phyloP scores from a whole-genome alignment of 2,797 vertebrate genomes.

The Spea hammondii region DNA sequence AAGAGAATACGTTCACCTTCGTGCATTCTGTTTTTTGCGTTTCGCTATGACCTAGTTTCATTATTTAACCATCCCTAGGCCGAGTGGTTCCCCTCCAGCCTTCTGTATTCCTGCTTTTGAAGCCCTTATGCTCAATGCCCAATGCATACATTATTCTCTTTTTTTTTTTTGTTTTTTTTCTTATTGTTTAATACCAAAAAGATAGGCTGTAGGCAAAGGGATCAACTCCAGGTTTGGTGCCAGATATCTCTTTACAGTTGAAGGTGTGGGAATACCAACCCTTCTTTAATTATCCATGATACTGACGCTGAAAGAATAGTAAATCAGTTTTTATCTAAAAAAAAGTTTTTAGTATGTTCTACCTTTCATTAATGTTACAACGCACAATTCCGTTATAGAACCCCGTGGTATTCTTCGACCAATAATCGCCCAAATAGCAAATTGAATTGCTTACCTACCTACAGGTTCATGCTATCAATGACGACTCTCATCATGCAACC shows the following conservation, averaged over 20 bases:
- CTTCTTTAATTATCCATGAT: too few species aligned
- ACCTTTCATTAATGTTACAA: too few species aligned
- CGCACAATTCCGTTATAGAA: too few species aligned
- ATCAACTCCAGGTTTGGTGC: neutral
- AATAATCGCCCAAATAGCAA: too few species aligned
- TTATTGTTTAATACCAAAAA: neutral
- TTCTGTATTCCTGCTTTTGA: neutral
- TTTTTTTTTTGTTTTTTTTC: neutral
- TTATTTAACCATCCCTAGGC: conserved; percentile 13
- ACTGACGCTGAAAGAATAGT: too few species aligned
- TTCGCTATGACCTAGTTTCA: conserved; percentile 8
- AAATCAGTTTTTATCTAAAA: too few species aligned
- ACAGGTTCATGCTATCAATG: too few species aligned
- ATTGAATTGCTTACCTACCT: too few species aligned
- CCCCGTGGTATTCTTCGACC: too few species aligned
- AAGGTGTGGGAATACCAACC: neutral
- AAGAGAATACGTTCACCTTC: neutral
- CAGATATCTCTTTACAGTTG: neutral
- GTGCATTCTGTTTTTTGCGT: conserved; percentile 6
- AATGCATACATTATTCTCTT: conserved; percentile 19
- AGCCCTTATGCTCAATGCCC: conserved; percentile 13
- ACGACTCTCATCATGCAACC: too few species aligned
- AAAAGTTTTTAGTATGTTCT: too few species aligned
- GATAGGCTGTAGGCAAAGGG: neutral
- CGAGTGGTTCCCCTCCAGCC: neutral